Base-by-base conservation (phyloP, 92 coral and sea anemone genomes). In the Epizoanthus rinbou region DNA sequence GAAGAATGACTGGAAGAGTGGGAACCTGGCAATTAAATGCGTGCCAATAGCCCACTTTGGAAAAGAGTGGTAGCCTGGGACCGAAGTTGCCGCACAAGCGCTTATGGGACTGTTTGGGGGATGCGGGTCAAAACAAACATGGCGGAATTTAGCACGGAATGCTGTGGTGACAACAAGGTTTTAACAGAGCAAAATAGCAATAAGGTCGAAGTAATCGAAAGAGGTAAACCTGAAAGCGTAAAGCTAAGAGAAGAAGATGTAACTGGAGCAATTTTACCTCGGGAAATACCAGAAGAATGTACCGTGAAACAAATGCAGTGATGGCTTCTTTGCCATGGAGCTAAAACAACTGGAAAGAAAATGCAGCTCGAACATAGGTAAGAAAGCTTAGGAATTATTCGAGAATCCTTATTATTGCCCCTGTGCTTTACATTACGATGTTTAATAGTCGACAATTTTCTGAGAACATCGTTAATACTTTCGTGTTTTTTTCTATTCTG, bases 291-390 rank as follows among this genome's bases (percentile, higher is more conserved):
- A 58, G 89, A 86, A 58, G 81, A 86, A 63, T 80, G 86, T 68
- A 59, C 86, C 54, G 86, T 86, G 78, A 86, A 86, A 69, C 88
- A 85, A 57, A 63, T 85, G 50, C 79, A 68, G 67, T 19, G 84
- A 68, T 76, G 88, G 88, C 88, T 85, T 67, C 88, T 85, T 85
- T 76, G 84, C 64, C 79, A 54, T 64, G 85, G 81, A 80, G 89
- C 81, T 17, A 86, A 80, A 69, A 80, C 81, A 43, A 80, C 86
- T 23, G 81, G 66, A 79, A 86, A 86, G 74, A 86, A 72, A 80
- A 35, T 71, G 58, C 80, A 71, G 84, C 85, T 86, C 56, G 73
- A 80, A 50, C 85, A 80, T 80, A 81, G 81, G 81, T 81, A 85
- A 13, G 25, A 53, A 45, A 50, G 37, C 37, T 39, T 23, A 72